These are phyloP conservation scores for Drosophila subobscura DNA, from an alignment of 1,140 invertebrate genomes.

Conservation along the genomic window DNA sequence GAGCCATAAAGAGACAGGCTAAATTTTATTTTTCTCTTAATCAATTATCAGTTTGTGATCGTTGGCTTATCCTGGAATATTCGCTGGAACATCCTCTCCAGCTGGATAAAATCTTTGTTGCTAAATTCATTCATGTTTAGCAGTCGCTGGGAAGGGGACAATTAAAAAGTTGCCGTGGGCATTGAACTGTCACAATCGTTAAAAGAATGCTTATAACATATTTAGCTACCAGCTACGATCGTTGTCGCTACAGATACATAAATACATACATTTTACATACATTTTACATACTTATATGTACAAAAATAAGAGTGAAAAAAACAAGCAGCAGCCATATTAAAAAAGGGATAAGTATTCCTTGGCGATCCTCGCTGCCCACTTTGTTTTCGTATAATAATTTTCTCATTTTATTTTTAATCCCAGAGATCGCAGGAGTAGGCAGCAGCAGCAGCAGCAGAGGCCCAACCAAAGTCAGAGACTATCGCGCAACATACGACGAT, in stretches of 20 bases:
- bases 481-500: slow-evolving; percentile 54
- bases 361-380: slow-evolving; percentile 26
- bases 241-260: slow-evolving; percentile 19
- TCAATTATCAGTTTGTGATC: too few species aligned
- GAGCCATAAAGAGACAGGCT: too few species aligned
- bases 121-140: slow-evolving; percentile 40
- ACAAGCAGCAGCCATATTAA: background rate
- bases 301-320: slow-evolving; percentile 18
- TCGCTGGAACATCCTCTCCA: background rate
- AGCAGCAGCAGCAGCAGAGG: slow-evolving; percentile 10
- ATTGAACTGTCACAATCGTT: slow-evolving; percentile 67
- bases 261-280: slow-evolving; percentile 10
- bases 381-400: slow-evolving; percentile 73
- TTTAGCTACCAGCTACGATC: slow-evolving; percentile 43
- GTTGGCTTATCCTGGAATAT: slow-evolving; percentile 1
- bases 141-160: slow-evolving; percentile 16
- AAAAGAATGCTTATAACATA: slow-evolving; percentile 70
- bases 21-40: too few species aligned
- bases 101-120: slow-evolving; percentile 12
- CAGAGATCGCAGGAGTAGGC: slow-evolving; percentile 13
- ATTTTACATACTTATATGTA: background rate
- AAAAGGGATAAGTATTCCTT: background rate
- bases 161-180: slow-evolving; percentile 42
- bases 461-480: slow-evolving; percentile 28
- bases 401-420: slow-evolving; percentile 60